These are phyloP conservation scores for Reticulitermes lucifugus DNA, from an alignment of 2,888 invertebrate species.

Conservation along the genomic window DNA sequence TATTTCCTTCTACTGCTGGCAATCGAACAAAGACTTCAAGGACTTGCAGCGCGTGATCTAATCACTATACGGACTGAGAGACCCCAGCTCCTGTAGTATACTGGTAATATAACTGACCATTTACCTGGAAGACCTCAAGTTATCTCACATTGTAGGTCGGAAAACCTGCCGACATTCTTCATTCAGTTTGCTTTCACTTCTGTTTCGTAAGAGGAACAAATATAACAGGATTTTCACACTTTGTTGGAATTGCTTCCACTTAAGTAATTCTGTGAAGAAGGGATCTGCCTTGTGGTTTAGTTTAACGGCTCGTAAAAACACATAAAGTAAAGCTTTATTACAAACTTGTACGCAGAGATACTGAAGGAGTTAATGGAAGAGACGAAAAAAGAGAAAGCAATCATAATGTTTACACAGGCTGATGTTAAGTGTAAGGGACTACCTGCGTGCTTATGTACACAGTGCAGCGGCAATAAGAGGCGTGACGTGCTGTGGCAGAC, in stretches of 20 bases:
- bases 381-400: background rate
- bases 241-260: background rate
- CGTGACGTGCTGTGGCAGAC: too few relatives aligned
- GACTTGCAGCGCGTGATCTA: too few relatives aligned
- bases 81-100: too few relatives aligned
- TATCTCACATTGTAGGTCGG: background rate
- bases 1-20: too few relatives aligned
- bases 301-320: background rate
- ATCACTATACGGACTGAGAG: too few relatives aligned
- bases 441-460: background rate
- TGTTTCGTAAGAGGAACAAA: background rate
- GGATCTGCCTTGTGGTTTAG: background rate
- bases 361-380: background rate
- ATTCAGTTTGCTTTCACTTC: background rate
- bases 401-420: background rate
- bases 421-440: background rate
- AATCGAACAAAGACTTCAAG: too few relatives aligned
- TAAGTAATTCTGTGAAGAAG: background rate
- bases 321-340: background rate
- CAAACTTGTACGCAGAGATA: background rate
- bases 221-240: background rate
- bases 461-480: background rate
- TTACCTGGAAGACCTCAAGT: too few relatives aligned
- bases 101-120: too few relatives aligned
- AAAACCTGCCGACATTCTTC: background rate